Base-by-base conservation (phyloP, 2,888 invertebrate species). In the Eilema sororculum region DNA sequence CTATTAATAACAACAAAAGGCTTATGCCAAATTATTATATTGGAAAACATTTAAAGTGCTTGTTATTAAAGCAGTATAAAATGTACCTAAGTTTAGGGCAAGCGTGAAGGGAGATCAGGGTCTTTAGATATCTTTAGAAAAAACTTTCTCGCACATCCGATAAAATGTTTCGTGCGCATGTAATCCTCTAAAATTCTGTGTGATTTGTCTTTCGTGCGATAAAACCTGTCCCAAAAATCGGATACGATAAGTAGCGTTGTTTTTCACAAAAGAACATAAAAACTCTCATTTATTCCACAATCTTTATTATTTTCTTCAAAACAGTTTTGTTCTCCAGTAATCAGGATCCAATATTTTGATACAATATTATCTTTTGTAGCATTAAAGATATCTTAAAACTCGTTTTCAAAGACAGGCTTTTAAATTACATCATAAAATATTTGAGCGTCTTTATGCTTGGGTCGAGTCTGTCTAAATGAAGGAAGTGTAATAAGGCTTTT, bases 371-470 rank as follows among this genome's bases (percentile, higher is more conserved):
- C 74, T 79, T 82, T 83, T 78, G 78, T 79, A 79, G 83, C 78
- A 78, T 82, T 78, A 75, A 86, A 82, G 78, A 85, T 83, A 84
- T 85, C 86, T 86, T 85, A 89, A 87, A 84, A 85, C 83, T 87
- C 84, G 85, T 87, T 84, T 88, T 85, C 85, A 85, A 87, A 86
- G 87, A 85, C 86, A 88, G 85, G 87, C 86, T 90, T 90, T 91
- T 90, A 91, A 90, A 91, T 91, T 91, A 89, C 89, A 83, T 87
- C 87, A 89, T 92, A 89, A 92, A 93, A 91, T 91, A 92, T 92
- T 89, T 90, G 89, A 83, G 84, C 79, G 89, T 85, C 88, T 89
- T 90, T 86, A 86, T 87, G 88, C 86, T 87, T 82, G 84, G 85
- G 83, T 86, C 86, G 90, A 89, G 89, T 87, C 86, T 89, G 87